These are phyloP conservation scores for Anagyrus pseudococci DNA, from an alignment of 2,888 invertebrate genomes.

Conservation along the genomic window DNA sequence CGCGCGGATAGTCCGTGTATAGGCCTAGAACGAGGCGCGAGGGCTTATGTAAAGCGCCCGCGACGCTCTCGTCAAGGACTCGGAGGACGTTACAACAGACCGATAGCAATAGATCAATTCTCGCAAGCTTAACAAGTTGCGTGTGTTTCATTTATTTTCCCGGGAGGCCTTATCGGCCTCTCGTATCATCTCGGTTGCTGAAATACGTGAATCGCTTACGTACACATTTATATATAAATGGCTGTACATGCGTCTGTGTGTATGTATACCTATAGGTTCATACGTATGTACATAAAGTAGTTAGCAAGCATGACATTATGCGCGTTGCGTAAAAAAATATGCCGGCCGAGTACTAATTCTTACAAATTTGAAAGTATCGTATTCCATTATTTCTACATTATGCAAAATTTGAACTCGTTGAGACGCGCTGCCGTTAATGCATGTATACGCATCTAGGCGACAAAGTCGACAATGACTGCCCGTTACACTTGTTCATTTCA, in stretches of 20 bases:
- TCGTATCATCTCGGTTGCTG: conserved; percentile 3
- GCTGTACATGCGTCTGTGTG: no score
- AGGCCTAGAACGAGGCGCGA: not conserved
- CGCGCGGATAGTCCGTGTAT: no score
- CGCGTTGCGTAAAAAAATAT: conserved; percentile 11
- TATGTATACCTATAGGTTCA: not conserved
- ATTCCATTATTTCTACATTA: conserved; percentile 5
- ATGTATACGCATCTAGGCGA: no score
- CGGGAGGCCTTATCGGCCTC: conserved; percentile 1
- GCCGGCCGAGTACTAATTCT: conserved; percentile 4
- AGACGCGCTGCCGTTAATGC: conserved; percentile 4
- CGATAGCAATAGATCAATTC: conserved; percentile 13
- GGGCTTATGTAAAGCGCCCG: conserved; percentile 8
- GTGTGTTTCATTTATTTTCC: not conserved
- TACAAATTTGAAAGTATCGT: not conserved
- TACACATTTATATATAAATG: no score
- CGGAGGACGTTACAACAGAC: conserved; percentile 9
- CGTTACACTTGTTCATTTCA: conserved; percentile 5
- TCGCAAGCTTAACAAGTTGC: not conserved
- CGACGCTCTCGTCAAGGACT: conserved; percentile 14
- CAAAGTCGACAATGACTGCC: no score
- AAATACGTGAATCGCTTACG: no score
- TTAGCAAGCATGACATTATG: not conserved
- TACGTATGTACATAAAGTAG: no score
- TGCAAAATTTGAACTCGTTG: conserved; percentile 8